Evolutionary conservation across 1,140 invertebrate species (phyloP), one percentile per base, ranked within the genome.

Genomic region (Lucilia sericata): DNA sequence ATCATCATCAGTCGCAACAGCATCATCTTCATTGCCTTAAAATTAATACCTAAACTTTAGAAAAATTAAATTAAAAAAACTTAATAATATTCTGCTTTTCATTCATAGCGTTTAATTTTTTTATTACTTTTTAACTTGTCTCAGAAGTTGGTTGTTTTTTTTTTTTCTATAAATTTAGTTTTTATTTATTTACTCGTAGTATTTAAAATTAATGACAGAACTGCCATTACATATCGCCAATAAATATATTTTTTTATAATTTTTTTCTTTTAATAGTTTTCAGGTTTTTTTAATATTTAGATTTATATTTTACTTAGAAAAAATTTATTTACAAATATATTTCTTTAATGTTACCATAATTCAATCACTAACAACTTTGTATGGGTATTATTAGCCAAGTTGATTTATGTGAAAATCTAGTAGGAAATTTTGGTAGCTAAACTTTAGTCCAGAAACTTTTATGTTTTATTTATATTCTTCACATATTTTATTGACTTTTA

Each of bases 161-260:
- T 30, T 30, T 30, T 30, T 30, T 30, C 25, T 30, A 30, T 30
- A 30, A 30, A 30, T 30, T 30, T 30, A 30, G 25, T 42, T 42
- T 42, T 42, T 42, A 42, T 42, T 42, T 42, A 42, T 42, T 42
- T 42, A 42, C 42, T 42, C 42, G 5, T 42, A 55, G 65, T 21
- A 70, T 70, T 70, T 70, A 70, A 70, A 70, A 70, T 25, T 70
- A 70, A 70, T 70, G 65, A 70, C 65, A 19, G 19, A 70, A 70
- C 21, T 70, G 65, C n/a, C 65, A 70, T 70, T 70, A 70, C 25
- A 21, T 70, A 70, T 70, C 65, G 65, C 4, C 65, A 70, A 12
- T 55, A 55, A 60, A 60, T 60, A 60, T 60, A 17, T 2, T 70
- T 3, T 65, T 21, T 21, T 70, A 25, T 9, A 19, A 21, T 12